Evolutionary conservation across 2,797 vertebrate species (phyloP), one percentile per base, ranked within the genome.

Genomic region (Liparis tanakae): DNA sequence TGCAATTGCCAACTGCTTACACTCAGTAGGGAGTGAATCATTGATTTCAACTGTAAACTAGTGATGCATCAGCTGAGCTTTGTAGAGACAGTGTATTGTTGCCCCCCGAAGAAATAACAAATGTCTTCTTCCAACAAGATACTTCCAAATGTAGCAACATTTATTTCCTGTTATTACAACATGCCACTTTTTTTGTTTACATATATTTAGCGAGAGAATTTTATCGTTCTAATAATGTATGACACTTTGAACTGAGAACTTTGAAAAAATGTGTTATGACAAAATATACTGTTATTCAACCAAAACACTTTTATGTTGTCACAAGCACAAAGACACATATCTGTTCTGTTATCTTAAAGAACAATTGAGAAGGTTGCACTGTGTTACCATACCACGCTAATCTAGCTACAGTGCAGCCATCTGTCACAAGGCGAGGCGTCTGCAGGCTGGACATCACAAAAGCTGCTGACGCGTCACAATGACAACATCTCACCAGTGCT

Each of bases 391-490:
- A 57, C n/a, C 20, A 14, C 17, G 36, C 9, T 66, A 67, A 70
- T n/a, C 17, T 48, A 48, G 67, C 66, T 37, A 67, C 67, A 77
- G 67, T 69, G 75, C 61, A 59, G 64, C 68, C 54, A 36, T 80
- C 70, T 80, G 71, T 80, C 61, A 57, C 20, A 41, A 71, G 58
- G 13, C 10, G 20, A 76, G 55, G 39, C 63, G 64, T 80, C 57
- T 77, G 77, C 67, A 66, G 67, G 72, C 80, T 71, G 85, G 71
- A 84, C 67, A 61, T 20, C 54, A 50, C 63, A 71, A 67, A 69
- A 78, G 58, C 69, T 81, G 82, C 78, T 90, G 89, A 86, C 76
- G 12, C 12, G 33, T 69, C 67, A 30, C 1, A 0, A 30, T 75
- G 76, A 80, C 57, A 46, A 20, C 59, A 51, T 83, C 56, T 48